These are phyloP conservation scores for Buceros bicornis DNA, from an alignment of 2,797 vertebrate species.

Conservation along the genomic window DNA sequence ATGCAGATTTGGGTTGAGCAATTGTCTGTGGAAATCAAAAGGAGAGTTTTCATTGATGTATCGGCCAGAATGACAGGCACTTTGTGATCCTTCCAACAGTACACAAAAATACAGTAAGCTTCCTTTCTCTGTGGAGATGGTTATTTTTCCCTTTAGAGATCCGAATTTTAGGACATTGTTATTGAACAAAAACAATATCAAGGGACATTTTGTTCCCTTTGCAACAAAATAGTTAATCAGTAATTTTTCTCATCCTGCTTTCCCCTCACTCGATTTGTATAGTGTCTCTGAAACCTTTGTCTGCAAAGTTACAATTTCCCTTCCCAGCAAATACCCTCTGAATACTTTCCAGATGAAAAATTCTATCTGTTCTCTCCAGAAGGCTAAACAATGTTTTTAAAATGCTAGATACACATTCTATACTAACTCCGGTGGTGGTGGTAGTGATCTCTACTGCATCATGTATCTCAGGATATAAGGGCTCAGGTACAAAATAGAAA, in stretches of 20 bases:
- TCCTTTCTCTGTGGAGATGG: neutral
- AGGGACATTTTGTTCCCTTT: neutral
- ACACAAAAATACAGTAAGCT: neutral
- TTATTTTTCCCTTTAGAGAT: neutral
- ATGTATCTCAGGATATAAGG: neutral
- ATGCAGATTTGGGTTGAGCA: neutral
- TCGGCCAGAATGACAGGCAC: neutral
- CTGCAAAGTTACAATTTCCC: neutral
- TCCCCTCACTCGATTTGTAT: neutral
- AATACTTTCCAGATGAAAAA: constrained; percentile 64
- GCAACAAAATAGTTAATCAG: neutral
- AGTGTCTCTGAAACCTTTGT: neutral
- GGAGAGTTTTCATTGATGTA: neutral
- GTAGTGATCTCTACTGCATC: neutral
- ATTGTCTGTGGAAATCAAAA: neutral
- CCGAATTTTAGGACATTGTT: neutral
- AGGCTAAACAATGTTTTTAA: neutral
- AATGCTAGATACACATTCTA: constrained; percentile 32
- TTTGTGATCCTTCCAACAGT: neutral
- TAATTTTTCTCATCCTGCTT: neutral
- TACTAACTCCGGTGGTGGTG: neutral
- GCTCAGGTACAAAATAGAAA: neutral
- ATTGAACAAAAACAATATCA: neutral
- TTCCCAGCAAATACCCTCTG: constrained; percentile 9
- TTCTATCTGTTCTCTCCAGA: neutral